A percentile compares a stretch with the other conserved stretches of the same genome.
Evolutionary conservation across 2,888 invertebrate genomes (phyloP).

Genomic region (Nycteola revayana): DNA sequence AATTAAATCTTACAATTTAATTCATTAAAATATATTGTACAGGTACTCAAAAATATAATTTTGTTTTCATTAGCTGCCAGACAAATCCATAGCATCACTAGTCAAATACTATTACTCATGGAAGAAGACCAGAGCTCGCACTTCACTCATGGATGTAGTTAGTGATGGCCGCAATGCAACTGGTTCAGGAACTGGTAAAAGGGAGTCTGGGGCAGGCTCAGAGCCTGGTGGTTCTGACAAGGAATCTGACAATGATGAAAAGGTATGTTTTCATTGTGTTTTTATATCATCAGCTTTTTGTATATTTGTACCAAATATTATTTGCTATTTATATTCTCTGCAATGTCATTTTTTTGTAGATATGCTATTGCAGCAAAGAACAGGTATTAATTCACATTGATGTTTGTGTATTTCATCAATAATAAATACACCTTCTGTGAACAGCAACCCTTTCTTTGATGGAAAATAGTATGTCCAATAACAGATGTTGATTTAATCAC

Average conservation of each 20-base stretch:
- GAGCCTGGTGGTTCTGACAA: conserved; percentile 92
- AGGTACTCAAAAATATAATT: conserved; percentile 3
- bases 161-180: conserved; percentile 89
- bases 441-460: not conserved
- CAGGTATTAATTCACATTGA: too few relatives aligned
- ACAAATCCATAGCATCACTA: conserved; percentile 97
- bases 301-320: conserved; percentile 32
- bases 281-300: too few relatives aligned
- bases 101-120: conserved; percentile 99
- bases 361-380: conserved; percentile 1
- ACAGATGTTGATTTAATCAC: conserved; percentile 19
- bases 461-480: not conserved
- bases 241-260: conserved; percentile 94
- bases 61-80: conserved; percentile 88
- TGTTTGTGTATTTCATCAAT: too few relatives aligned
- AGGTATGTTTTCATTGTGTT: conserved; percentile 84
- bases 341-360: conserved; percentile 28
- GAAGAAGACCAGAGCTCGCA: conserved; percentile 97
- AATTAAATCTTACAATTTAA: too few relatives aligned
- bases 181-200: conserved; percentile 82
- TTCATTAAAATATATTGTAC: too few relatives aligned
- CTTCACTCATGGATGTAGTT: conserved; percentile 94
- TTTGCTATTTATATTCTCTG: conserved; percentile 38
- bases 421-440: too few relatives aligned
- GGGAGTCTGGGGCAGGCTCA: conserved; percentile 88